A percentile compares a stretch with the other conserved stretches of the same genome.
Conservation (phyloP, 2,888 invertebrate genomes). For the Ecliptopera silaceata region DNA sequence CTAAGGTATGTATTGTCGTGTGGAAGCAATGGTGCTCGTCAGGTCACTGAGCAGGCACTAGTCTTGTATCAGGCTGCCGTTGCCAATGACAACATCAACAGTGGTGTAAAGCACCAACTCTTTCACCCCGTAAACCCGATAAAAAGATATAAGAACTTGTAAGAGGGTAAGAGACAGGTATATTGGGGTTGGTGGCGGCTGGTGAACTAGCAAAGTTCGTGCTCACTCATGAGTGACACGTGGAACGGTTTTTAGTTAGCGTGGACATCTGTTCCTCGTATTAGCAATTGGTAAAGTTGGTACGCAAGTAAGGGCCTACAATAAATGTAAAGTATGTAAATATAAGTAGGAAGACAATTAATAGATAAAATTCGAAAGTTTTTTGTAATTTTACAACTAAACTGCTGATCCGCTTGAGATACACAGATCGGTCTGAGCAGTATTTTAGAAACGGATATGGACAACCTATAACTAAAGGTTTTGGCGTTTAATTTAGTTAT, state of each 20-base stretch:
- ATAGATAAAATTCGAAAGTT: no score
- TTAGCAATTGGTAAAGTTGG: conserved; percentile 18
- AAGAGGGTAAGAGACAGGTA: conserved; percentile 54
- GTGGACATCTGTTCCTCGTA: conserved; percentile 66
- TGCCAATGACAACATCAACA: conserved; percentile 79
- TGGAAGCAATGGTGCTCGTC: conserved; percentile 63
- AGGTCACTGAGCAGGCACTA: conserved; percentile 58
- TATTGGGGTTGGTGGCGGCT: conserved; percentile 64
- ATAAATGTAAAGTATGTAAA: no score
- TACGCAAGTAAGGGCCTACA: no score
- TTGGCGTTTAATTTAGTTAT: no score
- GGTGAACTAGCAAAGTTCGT: conserved; percentile 62
- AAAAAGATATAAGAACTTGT: conserved; percentile 45
- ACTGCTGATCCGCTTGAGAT: no score
- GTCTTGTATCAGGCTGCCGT: conserved; percentile 72
- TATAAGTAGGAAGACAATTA: no score
- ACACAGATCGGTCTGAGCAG: no score
- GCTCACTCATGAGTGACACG: conserved; percentile 75
- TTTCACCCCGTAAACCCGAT: conserved; percentile 59
- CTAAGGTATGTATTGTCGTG: conserved; percentile 57
- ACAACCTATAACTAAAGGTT: no score
- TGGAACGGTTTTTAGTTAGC: conserved; percentile 54
- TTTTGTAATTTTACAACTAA: no score
- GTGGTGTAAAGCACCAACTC: conserved; percentile 61
- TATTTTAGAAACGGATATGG: no score